Conservation (phyloP, 2,888 invertebrate species). For the Aleiodes leptofemur region DNA sequence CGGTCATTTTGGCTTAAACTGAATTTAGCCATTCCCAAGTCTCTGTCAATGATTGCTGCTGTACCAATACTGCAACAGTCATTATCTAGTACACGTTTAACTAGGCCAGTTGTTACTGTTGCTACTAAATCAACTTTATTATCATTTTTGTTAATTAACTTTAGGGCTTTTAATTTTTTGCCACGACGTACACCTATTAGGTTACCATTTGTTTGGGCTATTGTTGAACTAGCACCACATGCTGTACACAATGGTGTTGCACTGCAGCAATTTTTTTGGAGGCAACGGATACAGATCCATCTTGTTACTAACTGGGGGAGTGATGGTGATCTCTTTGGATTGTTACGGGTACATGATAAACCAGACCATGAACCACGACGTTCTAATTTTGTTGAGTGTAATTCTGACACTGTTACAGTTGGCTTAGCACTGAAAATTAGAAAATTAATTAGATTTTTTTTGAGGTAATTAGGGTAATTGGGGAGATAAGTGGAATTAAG, state of each 20-base stretch:
- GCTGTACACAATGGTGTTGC: conserved; percentile 83
- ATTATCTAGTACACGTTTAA: conserved; percentile 64
- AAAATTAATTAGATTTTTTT: background rate
- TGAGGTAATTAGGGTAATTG: too few relatives aligned
- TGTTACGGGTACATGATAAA: conserved; percentile 51
- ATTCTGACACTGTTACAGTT: conserved; percentile 52
- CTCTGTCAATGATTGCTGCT: conserved; percentile 56
- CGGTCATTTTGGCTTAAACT: conserved; percentile 68
- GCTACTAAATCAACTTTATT: conserved; percentile 60
- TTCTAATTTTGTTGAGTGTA: conserved; percentile 50
- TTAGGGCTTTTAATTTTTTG: conserved; percentile 66
- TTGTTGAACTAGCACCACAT: conserved; percentile 79
- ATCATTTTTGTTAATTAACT: conserved; percentile 57
- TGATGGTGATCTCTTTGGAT: conserved; percentile 66
- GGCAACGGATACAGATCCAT: conserved; percentile 86
- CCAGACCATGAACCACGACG: conserved; percentile 69
- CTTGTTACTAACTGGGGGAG: conserved; percentile 68
- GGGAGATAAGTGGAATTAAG: too few relatives aligned
- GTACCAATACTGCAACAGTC: conserved; percentile 56
- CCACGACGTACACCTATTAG: conserved; percentile 71
- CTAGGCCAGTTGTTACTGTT: conserved; percentile 61
- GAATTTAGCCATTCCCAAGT: conserved; percentile 69
- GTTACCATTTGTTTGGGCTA: conserved; percentile 67
- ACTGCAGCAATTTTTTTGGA: conserved; percentile 82
- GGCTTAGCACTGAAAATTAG: conserved; percentile 56